Base-by-base conservation (phyloP, 2,797 vertebrate species). In the Notamacropus eugenii region DNA sequence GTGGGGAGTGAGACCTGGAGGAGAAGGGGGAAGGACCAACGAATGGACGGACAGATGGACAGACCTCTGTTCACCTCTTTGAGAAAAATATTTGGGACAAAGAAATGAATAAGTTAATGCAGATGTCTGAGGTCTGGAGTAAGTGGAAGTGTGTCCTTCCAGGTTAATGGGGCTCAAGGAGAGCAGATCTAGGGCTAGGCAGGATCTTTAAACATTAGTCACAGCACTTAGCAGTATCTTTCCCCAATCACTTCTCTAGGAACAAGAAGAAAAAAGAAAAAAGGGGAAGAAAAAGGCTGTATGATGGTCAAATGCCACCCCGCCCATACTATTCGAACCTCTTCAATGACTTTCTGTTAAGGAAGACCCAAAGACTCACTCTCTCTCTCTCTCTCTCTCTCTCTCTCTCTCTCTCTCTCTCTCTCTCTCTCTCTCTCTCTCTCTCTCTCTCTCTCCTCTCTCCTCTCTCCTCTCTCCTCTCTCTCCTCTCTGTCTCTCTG, bases 181-280 rank as follows among this genome's bases (percentile, higher is more conserved):
- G 62, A 28, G 87, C 87, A 90, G 52, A 10, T 90, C 97, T 91
- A 92, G 82, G 96, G 91, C 96, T 97, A 95, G 97, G 95, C 96
- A 97, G 93, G 98, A 95, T 98, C 98, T 98, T 97, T 96, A 97
- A 95, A 97, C 97, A 98, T 98, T 98, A 98, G 97, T 98, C 97
- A 98, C 96, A 96, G 96, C 97, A 97, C 97, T 96, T 95, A 96
- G 95, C 91, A 94, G 95, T 96, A 98, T 98, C 98, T 96, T 97
- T 97, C 97, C 94, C 94, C 98, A 98, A 98, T 98, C 98, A 62
- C 96, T 55, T 92, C 95, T 94, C 96, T 96, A 9, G 0, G 40
- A 74, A 67, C 59, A 16, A 74, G 34, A 19, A 67, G 62, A n/a
- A 67, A n/a, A 67, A 5, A 1, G 52, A 59, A 96, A 94, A 92